Base-by-base conservation (phyloP, 2,888 invertebrate species). In the Callyntrura guangdongensis region DNA sequence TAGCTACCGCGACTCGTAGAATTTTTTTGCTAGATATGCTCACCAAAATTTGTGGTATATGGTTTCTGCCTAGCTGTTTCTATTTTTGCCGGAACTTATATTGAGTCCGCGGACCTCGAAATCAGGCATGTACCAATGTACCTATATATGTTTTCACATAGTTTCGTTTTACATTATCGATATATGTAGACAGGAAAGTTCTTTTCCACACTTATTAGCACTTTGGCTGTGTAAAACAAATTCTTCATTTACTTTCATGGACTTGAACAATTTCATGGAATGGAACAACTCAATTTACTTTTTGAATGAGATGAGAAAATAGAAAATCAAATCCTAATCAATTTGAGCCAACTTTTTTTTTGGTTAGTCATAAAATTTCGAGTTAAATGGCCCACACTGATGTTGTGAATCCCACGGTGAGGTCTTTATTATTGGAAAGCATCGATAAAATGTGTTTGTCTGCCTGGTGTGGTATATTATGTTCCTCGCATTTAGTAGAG, bases 261-360 rank as follows among this genome's bases (percentile, higher is more conserved):
- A 77, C 81, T 74, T 25, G 53, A 61, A 49, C 79, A 77, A 79
- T 89, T 89, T 84, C 90, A 81, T 61, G 86, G 86, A 81, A 77
- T 72, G 72, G 59, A 56, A 53, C 83, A 81, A 77, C 90, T 88
- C 92, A 93, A 92, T 92, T 93, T 91, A 83, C 72, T 83, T 82
- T 67, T 92, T 59, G 72, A 74, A 79, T 47, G 91, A 89, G 90
- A 89, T 89, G 92, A 91, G 91, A 86, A 93, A 86, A 59, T 72
- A 89, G 86, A 90, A 90, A 93, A 93, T 93, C 93, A 93, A 93
- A 94, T 93, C 92, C 93, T 93, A 94, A 93, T 94, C 94, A 94
- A 94, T 94, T 93, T 93, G 84, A 83, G 89, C 88, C 81, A 86
- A 92, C 64, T 56, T 83, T 47, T 36, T n/a, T 64, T 64, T 64